A percentile compares a stretch with the other conserved stretches of the same genome.
Conservation (phyloP, 2,113 vertebrate genomes). For the Pelusios castaneus region DNA sequence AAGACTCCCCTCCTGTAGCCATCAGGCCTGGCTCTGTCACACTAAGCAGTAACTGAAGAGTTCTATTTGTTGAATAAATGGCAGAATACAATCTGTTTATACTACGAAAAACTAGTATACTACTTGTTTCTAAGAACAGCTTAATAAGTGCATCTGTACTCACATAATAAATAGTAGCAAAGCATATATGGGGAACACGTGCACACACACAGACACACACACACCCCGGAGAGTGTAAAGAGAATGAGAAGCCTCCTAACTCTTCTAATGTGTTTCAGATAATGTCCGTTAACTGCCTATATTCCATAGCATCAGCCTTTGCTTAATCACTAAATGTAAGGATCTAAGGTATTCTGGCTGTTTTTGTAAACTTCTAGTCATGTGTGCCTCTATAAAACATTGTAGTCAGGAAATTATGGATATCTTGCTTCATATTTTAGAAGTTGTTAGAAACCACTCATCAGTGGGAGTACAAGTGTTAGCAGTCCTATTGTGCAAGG, state of each 20-base stretch:
- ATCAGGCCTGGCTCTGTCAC: too few relatives aligned
- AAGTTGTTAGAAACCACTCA: background rate
- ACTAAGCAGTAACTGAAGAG: background rate
- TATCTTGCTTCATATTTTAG: background rate
- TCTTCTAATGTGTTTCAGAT: background rate
- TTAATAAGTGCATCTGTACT: constrained; percentile 50
- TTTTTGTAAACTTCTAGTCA: background rate
- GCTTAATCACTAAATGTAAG: constrained; percentile 36
- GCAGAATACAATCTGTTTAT: background rate
- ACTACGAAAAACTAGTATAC: background rate
- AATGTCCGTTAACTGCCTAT: background rate
- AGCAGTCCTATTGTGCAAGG: background rate
- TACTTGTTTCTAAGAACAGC: constrained; percentile 44
- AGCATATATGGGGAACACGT: background rate
- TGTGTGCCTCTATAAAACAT: fast-evolving
- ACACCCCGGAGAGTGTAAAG: background rate
- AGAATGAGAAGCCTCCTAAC: constrained; percentile 10
- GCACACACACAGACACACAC: background rate
- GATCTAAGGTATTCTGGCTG: constrained; percentile 27
- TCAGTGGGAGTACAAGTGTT: background rate
- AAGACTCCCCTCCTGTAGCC: too few relatives aligned
- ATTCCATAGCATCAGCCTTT: background rate
- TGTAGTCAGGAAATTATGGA: background rate
- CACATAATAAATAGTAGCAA: constrained; percentile 51
- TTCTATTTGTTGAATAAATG: background rate